These are phyloP conservation scores for Tyrannus savana DNA, from an alignment of 2,113 vertebrate species.

Conservation along the genomic window DNA sequence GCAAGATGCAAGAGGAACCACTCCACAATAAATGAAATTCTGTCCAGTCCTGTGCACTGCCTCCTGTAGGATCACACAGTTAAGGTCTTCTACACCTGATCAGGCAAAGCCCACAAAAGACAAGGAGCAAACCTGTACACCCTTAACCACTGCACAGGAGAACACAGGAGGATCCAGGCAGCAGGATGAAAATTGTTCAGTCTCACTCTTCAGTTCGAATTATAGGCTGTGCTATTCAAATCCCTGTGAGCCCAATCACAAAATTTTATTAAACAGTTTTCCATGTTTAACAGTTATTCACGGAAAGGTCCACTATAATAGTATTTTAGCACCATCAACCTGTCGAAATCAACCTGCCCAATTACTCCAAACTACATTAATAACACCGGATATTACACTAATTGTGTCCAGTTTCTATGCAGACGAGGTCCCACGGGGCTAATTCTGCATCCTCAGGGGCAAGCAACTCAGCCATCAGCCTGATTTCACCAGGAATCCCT, in stretches of 20 bases:
- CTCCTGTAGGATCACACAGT: not conserved
- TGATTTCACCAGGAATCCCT: conserved; percentile 74
- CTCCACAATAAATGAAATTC: not conserved
- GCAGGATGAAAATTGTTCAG: not conserved
- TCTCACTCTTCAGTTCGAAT: not conserved
- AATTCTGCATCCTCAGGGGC: conserved; percentile 74
- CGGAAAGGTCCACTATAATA: conserved; percentile 74
- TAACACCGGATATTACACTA: conserved; percentile 78
- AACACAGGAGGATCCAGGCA: not conserved
- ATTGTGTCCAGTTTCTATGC: conserved; percentile 83
- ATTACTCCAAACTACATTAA: conserved; percentile 80
- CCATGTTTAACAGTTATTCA: conserved; percentile 69
- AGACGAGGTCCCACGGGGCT: conserved; percentile 76
- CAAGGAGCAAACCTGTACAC: not conserved
- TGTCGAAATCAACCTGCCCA: conserved; percentile 82
- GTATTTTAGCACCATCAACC: conserved; percentile 81
- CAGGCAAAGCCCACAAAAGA: not conserved
- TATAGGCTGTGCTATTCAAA: conserved; percentile 38
- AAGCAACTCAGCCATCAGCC: conserved; percentile 67
- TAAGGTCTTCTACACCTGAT: not conserved
- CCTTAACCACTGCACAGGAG: not conserved
- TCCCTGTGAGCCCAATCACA: conserved; percentile 71
- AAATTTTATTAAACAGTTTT: conserved; percentile 71
- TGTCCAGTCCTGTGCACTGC: accelerated
- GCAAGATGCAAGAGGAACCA: not conserved